phyloP scores from a whole-genome alignment of 2,113 vertebrate species.

The Cochlearius cochlearius region DNA sequence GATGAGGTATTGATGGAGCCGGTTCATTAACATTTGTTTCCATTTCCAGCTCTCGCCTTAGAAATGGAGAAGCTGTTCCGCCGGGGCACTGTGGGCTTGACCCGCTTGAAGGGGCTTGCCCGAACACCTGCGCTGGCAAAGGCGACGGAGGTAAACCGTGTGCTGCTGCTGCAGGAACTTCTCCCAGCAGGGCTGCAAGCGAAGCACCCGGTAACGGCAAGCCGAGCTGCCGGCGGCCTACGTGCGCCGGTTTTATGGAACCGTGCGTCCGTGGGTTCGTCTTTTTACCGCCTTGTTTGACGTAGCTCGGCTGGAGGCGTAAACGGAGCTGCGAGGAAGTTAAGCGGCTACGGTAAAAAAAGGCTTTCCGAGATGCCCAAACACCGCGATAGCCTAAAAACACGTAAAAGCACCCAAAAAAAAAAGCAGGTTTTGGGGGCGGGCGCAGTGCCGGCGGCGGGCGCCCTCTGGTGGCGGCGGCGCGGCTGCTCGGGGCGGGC shows the following conservation, averaged over 20 bases:
- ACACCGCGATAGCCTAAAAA: not conserved
- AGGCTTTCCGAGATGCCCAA: not conserved
- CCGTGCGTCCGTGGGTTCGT: not conserved
- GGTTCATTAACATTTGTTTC: not conserved
- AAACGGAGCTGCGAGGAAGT: not conserved
- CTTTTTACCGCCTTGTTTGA: not conserved
- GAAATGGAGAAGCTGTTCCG: not conserved
- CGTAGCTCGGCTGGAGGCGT: not conserved
- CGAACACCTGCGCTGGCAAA: fast-evolving
- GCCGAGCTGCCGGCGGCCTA: not conserved
- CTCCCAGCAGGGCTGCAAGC: not conserved
- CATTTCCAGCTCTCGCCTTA: not conserved
- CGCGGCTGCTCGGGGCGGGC: no score
- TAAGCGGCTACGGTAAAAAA: not conserved
- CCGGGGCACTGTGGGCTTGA: not conserved
- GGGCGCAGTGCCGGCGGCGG: not conserved
- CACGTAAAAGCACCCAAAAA: no score
- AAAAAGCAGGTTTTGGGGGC: no score
- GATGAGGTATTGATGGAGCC: not conserved
- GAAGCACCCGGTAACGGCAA: not conserved
- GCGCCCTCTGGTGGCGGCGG: not conserved
- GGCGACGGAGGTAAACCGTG: not conserved
- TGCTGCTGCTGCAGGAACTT: not conserved
- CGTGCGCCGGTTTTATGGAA: not conserved
- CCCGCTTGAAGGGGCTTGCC: not conserved